Evolutionary conservation across 2,113 vertebrate genomes (phyloP).

Genomic region (Aspiorhynchus laticeps): DNA sequence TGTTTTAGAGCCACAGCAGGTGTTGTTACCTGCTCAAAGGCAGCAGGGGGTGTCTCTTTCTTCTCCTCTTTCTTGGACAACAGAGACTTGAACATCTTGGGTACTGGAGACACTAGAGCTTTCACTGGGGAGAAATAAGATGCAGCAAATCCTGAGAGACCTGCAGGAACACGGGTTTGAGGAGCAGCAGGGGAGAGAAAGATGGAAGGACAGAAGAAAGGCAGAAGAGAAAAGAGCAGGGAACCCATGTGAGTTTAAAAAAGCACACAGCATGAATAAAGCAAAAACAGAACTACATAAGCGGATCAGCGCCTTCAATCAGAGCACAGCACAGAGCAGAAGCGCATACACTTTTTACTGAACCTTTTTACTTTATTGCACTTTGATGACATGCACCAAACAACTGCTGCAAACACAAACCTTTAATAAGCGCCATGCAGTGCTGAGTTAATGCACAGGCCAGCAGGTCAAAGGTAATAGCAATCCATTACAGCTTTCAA

Average conservation of each 20-base stretch:
- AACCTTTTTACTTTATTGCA: neutral
- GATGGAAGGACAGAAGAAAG: neutral
- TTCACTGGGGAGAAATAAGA: slow-evolving; percentile 92
- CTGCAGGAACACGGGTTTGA: slow-evolving; percentile 64
- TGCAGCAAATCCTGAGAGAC: slow-evolving; percentile 82
- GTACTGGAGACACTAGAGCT: slow-evolving; percentile 93
- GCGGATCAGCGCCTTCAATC: neutral
- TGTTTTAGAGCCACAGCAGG: slow-evolving; percentile 42
- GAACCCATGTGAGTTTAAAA: slow-evolving; percentile 20
- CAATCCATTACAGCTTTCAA: neutral
- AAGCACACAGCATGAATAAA: slow-evolving; percentile 4
- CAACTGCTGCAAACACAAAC: neutral
- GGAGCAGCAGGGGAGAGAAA: neutral
- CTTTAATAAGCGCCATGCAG: neutral
- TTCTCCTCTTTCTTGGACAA: slow-evolving; percentile 90
- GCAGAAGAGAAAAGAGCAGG: neutral
- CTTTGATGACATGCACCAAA: neutral
- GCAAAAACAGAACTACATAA: neutral
- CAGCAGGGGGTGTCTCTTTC: slow-evolving; percentile 76
- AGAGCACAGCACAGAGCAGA: neutral
- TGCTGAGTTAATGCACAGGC: neutral
- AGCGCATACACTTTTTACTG: neutral
- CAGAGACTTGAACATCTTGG: slow-evolving; percentile 94
- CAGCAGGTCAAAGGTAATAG: neutral
- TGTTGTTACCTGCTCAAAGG: slow-evolving; percentile 45